A percentile compares a stretch with the other conserved stretches of the same genome.
Evolutionary conservation across 2,113 vertebrate species (phyloP).

Genomic region (Poeciliopsis occidentalis): DNA sequence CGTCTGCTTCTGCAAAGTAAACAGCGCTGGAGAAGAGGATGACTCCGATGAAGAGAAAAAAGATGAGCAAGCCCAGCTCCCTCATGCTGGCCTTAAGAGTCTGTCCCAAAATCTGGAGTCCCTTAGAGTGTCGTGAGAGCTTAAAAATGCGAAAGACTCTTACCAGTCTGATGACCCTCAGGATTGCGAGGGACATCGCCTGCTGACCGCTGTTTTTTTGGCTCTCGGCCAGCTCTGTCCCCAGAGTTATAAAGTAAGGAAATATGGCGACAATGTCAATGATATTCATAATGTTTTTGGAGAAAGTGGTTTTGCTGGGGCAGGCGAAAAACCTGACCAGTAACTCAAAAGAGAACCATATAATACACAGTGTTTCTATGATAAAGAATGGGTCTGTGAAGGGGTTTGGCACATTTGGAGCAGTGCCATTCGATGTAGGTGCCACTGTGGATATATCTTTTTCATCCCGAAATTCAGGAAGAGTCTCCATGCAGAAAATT

Average conservation of each 20-base stretch:
- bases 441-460: constrained; percentile 78
- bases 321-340: constrained; percentile 95
- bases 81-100: constrained; percentile 97
- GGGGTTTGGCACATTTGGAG: constrained; percentile 62
- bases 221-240: constrained; percentile 92
- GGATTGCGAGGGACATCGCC: constrained; percentile 97
- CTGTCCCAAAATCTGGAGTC: constrained; percentile 95
- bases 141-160: constrained; percentile 97
- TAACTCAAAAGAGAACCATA: constrained; percentile 98
- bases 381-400: constrained; percentile 97
- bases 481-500: constrained; percentile 97
- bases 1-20: constrained; percentile 96
- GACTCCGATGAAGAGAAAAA: constrained; percentile 97
- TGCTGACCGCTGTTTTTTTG: constrained; percentile 93
- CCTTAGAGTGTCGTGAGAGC: constrained; percentile 96
- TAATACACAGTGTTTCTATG: constrained; percentile 97
- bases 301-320: constrained; percentile 96
- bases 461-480: constrained; percentile 95
- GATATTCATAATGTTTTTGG: constrained; percentile 98
- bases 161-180: constrained; percentile 94
- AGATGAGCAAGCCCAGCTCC: constrained; percentile 94
- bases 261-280: constrained; percentile 98
- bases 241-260: constrained; percentile 97
- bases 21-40: constrained; percentile 97
- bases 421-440: constrained; percentile 76